Evolutionary conservation across 2,797 vertebrate genomes (phyloP).

Genomic region (Microcaecilia unicolor): DNA sequence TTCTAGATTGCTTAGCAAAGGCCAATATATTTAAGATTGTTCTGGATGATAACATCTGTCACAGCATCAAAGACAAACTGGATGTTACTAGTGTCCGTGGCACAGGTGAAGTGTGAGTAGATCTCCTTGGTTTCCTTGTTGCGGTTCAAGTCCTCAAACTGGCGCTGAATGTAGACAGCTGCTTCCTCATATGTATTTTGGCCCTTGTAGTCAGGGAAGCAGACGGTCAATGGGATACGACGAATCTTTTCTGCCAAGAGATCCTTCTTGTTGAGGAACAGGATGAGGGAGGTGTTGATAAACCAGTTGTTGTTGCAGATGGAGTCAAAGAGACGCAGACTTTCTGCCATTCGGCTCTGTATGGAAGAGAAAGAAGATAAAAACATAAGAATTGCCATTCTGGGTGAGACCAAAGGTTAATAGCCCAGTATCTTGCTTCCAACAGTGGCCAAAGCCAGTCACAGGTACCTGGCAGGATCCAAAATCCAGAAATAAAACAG

Average conservation of each 20-base stretch:
- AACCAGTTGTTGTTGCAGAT: conserved; percentile 81
- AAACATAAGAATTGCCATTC: too few species aligned
- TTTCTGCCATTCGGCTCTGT: conserved; percentile 72
- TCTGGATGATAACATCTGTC: conserved; percentile 98
- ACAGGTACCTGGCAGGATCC: background rate
- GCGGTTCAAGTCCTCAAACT: conserved; percentile 98
- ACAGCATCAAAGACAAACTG: conserved; percentile 98
- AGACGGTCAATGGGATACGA: conserved; percentile 90
- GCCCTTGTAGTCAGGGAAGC: conserved; percentile 96
- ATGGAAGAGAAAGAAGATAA: too few species aligned
- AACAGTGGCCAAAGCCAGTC: too few species aligned
- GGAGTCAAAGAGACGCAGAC: conserved; percentile 70
- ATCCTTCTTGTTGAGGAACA: conserved; percentile 99
- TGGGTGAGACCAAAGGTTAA: too few species aligned
- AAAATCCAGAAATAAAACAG: too few species aligned
- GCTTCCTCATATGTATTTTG: conserved; percentile 98
- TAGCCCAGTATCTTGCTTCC: too few species aligned
- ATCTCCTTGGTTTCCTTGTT: conserved; percentile 99
- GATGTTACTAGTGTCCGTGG: conserved; percentile 99
- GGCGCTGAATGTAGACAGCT: conserved; percentile 94
- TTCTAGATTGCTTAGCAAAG: conserved; percentile 85
- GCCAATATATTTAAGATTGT: conserved; percentile 98
- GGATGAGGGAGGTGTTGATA: conserved; percentile 80
- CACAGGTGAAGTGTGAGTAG: conserved; percentile 98
- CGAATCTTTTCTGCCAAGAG: conserved; percentile 97